These are phyloP conservation scores for Stenotaenia linearis DNA, from an alignment of 2,888 invertebrate species.

Conservation along the genomic window DNA sequence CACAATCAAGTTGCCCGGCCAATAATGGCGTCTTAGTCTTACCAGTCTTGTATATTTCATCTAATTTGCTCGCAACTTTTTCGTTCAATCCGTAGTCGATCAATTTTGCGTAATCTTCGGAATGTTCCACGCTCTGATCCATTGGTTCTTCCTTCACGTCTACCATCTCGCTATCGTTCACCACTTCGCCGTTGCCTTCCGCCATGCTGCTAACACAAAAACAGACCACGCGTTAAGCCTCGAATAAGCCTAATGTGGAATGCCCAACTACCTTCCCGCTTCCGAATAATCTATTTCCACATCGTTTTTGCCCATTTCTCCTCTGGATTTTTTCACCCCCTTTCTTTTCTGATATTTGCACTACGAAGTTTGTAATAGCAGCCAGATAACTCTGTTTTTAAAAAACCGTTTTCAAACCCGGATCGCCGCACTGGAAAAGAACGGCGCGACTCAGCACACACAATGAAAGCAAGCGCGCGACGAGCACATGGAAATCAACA, in stretches of 20 bases:
- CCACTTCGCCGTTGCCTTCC: slow-evolving; percentile 40
- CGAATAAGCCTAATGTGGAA: not conserved
- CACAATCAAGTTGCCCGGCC: not conserved
- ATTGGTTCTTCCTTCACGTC: slow-evolving; percentile 53
- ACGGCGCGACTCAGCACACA: slow-evolving; percentile 8
- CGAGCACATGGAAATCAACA: not conserved
- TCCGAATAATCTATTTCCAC: slow-evolving; percentile 27
- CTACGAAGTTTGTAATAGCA: not conserved
- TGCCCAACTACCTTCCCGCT: slow-evolving; percentile 27
- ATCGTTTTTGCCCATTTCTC: slow-evolving; percentile 30
- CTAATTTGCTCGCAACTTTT: slow-evolving; percentile 88
- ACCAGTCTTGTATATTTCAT: slow-evolving; percentile 95
- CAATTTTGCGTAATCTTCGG: slow-evolving; percentile 89
- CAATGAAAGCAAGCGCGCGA: slow-evolving; percentile 17
- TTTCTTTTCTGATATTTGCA: slow-evolving; percentile 1
- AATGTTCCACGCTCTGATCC: slow-evolving; percentile 51
- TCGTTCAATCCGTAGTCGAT: slow-evolving; percentile 93
- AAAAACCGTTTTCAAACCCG: not conserved
- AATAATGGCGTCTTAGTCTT: not conserved
- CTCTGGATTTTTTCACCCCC: not conserved
- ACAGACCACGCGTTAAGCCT: slow-evolving; percentile 13
- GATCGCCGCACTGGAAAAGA: not conserved
- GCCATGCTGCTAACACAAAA: slow-evolving; percentile 37
- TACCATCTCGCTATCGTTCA: slow-evolving; percentile 41
- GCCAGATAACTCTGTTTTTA: not conserved